Evolutionary conservation across 2,113 vertebrate genomes (phyloP).

Genomic region (Stigmatopora nigra): DNA sequence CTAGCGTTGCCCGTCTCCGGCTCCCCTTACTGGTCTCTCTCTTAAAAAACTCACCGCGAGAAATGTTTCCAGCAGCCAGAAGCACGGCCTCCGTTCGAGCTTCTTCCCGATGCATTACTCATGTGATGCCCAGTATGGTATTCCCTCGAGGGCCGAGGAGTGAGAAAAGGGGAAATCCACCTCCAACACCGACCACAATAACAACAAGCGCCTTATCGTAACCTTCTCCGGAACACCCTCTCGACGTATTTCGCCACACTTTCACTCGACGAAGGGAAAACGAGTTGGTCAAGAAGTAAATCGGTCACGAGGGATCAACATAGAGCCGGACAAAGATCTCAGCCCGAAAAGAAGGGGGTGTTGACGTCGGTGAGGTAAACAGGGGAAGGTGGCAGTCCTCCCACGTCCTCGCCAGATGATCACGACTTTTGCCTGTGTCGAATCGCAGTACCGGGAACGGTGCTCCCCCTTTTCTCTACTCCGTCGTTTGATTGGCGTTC

Average conservation of each 20-base stretch:
- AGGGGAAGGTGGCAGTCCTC: conserved; percentile 40
- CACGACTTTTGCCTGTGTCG: conserved; percentile 61
- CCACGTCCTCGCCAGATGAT: conserved; percentile 53
- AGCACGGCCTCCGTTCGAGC: conserved; percentile 7
- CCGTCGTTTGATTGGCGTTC: conserved; percentile 40
- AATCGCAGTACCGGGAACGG: conserved; percentile 30
- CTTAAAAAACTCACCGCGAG: conserved; percentile 13
- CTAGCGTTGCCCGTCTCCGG: conserved; percentile 18
- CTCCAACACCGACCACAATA: conserved; percentile 20
- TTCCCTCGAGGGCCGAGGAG: conserved; percentile 27
- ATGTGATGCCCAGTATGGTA: conserved; percentile 12
- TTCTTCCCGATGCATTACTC: conserved; percentile 19
- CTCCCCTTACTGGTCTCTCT: background rate
- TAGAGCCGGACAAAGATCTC: conserved; percentile 12
- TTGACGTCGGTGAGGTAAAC: conserved; percentile 30
- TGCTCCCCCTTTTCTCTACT: conserved; percentile 34
- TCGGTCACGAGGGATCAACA: background rate
- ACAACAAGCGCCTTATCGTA: conserved; percentile 36
- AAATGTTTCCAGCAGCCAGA: conserved; percentile 10
- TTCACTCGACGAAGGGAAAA: background rate
- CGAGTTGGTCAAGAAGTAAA: background rate
- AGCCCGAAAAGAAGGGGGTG: background rate
- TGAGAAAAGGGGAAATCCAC: conserved; percentile 38
- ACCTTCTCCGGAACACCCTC: conserved; percentile 8
- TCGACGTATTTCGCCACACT: background rate